Percentiles rank a stretch among this genome's conserved stretches.
These are phyloP conservation scores for Enteromius treurensis DNA, from an alignment of 2,797 vertebrate genomes.

Conservation along the genomic window DNA sequence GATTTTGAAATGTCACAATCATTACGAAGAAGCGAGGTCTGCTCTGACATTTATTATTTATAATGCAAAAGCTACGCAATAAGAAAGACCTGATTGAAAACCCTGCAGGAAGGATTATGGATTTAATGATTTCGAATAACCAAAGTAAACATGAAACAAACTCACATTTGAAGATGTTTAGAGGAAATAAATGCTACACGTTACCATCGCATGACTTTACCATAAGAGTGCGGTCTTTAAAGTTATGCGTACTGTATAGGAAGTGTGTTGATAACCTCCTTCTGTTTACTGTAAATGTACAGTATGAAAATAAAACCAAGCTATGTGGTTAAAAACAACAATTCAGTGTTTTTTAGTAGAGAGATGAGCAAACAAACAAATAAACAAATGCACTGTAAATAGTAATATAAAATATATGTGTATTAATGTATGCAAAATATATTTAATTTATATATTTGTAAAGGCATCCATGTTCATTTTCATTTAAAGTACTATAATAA, in stretches of 20 bases:
- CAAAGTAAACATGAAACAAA: conserved; percentile 45
- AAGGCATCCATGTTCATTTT: not conserved
- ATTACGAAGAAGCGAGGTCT: conserved; percentile 59
- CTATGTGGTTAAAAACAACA: too few relatives aligned
- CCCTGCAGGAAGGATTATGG: conserved; percentile 36
- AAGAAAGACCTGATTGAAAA: conserved; percentile 51
- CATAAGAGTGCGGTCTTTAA: not conserved
- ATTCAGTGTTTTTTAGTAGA: not conserved
- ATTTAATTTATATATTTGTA: not conserved
- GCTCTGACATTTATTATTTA: conserved; percentile 60
- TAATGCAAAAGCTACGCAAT: conserved; percentile 56
- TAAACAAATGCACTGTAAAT: not conserved
- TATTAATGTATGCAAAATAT: not conserved
- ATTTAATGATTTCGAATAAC: conserved; percentile 49
- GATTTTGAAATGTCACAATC: conserved; percentile 65
- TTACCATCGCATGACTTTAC: not conserved
- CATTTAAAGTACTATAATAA: not conserved
- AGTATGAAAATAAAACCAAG: not conserved
- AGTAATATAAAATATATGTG: not conserved
- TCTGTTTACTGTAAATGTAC: not conserved
- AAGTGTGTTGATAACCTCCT: not conserved
- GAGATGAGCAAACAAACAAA: not conserved
- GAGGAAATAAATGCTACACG: not conserved
- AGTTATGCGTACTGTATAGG: not conserved
- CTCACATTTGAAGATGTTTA: conserved; percentile 5